A percentile compares a stretch with the other conserved stretches of the same genome.
Conservation (phyloP, 1,140 invertebrate genomes). For the Episyrphus balteatus region DNA sequence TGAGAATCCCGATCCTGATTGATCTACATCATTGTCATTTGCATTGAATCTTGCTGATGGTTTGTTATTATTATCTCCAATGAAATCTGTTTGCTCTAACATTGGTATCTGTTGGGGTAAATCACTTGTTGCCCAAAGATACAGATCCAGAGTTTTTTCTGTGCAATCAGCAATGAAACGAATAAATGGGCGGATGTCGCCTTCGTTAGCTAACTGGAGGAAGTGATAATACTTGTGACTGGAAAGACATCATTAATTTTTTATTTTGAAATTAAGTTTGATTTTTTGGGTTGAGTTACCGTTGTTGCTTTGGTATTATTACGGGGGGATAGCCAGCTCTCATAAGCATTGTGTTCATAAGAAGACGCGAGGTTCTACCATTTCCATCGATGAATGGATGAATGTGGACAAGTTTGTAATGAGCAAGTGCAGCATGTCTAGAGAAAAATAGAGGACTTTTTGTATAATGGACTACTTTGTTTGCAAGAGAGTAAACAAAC, state of each 20-base stretch:
- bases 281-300: constrained; percentile 26
- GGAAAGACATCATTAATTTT: constrained; percentile 3
- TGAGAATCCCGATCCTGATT: no score
- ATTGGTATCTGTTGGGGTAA: constrained; percentile 46
- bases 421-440: constrained; percentile 74
- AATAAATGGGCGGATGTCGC: constrained; percentile 85
- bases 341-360: constrained; percentile 98
- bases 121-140: constrained; percentile 69
- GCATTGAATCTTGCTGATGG: no score
- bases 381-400: constrained; percentile 92
- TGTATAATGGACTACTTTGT: no score
- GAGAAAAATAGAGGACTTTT: no score
- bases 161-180: constrained; percentile 92
- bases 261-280: background rate
- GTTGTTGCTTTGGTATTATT: constrained; percentile 85
- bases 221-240: constrained; percentile 72
- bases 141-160: constrained; percentile 86
- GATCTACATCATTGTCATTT: no score
- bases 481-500: no score
- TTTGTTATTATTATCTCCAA: no score
- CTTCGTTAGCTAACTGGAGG: constrained; percentile 80
- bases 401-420: constrained; percentile 93
- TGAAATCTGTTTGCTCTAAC: constrained; percentile 32
- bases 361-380: constrained; percentile 81
- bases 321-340: constrained; percentile 94